phyloP scores from a whole-genome alignment of 2,888 invertebrate species.

The Hypolimnas misippus region DNA sequence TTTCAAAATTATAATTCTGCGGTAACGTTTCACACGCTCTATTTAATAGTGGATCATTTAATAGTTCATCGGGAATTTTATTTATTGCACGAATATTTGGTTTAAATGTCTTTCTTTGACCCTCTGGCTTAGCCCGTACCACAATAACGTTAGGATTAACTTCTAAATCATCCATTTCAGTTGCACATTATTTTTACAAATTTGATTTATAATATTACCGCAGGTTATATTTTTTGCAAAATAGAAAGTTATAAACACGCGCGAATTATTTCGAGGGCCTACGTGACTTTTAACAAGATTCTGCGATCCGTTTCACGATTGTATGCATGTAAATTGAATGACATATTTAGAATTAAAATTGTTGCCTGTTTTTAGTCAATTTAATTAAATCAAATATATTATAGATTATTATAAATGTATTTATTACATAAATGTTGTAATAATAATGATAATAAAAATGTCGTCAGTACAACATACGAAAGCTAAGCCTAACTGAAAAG shows the following conservation, averaged over 20 bases:
- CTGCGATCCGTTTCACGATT: slow-evolving; percentile 37
- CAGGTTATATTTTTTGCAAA: slow-evolving; percentile 56
- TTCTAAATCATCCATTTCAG: slow-evolving; percentile 65
- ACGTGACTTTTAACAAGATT: slow-evolving; percentile 73
- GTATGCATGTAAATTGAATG: neutral
- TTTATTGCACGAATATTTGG: slow-evolving; percentile 87
- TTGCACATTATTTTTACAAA: slow-evolving; percentile 27
- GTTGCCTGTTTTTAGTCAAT: too few relatives aligned
- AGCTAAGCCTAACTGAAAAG: too few relatives aligned
- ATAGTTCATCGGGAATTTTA: slow-evolving; percentile 91
- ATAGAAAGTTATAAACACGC: slow-evolving; percentile 63
- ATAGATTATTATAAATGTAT: too few relatives aligned
- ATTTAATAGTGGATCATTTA: slow-evolving; percentile 89
- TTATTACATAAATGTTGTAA: too few relatives aligned
- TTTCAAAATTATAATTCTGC: slow-evolving; percentile 98
- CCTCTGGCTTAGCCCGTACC: slow-evolving; percentile 89
- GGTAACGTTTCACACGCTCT: slow-evolving; percentile 91
- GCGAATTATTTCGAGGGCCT: slow-evolving; percentile 61
- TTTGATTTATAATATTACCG: slow-evolving; percentile 7
- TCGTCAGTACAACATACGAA: too few relatives aligned
- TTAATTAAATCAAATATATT: too few relatives aligned
- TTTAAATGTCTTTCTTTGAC: slow-evolving; percentile 90
- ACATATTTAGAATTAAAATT: neutral
- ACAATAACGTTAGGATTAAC: slow-evolving; percentile 83
- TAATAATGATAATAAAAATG: too few relatives aligned